Evolutionary conservation across 1,140 invertebrate genomes (phyloP).

Genomic region (Orchestia grillus): DNA sequence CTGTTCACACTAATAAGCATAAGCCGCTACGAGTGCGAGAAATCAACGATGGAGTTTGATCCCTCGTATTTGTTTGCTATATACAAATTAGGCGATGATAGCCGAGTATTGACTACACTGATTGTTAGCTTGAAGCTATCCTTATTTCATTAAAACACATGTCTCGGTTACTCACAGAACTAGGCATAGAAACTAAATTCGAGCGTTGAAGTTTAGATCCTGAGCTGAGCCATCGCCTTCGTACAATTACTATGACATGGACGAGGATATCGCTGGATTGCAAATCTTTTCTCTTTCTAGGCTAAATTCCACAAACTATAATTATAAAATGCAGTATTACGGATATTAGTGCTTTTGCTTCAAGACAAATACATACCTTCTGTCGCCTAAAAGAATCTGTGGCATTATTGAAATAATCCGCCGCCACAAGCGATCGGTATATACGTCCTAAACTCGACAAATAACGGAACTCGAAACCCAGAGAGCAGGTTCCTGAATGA

Average conservation of each 20-base stretch:
- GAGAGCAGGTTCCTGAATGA: background rate
- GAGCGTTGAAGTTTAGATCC: background rate
- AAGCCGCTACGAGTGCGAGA: background rate
- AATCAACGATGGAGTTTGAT: background rate
- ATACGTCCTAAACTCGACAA: no score
- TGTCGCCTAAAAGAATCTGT: background rate
- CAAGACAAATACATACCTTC: background rate
- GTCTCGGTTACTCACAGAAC: background rate
- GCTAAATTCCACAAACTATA: background rate
- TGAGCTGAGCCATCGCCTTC: background rate
- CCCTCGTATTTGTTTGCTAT: background rate
- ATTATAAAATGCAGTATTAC: background rate
- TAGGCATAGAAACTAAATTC: background rate
- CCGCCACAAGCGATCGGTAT: no score
- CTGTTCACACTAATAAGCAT: background rate
- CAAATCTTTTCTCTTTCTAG: no score
- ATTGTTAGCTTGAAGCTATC: background rate
- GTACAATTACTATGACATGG: no score
- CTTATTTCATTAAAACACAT: background rate
- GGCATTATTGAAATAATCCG: background rate
- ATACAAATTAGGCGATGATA: background rate
- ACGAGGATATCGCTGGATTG: no score
- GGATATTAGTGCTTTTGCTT: background rate
- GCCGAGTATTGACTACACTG: background rate
- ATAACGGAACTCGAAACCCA: no score